A percentile compares a stretch with the other conserved stretches of the same genome.
Conservation (phyloP, 1,140 invertebrate species). For the Drosophila arizonae region DNA sequence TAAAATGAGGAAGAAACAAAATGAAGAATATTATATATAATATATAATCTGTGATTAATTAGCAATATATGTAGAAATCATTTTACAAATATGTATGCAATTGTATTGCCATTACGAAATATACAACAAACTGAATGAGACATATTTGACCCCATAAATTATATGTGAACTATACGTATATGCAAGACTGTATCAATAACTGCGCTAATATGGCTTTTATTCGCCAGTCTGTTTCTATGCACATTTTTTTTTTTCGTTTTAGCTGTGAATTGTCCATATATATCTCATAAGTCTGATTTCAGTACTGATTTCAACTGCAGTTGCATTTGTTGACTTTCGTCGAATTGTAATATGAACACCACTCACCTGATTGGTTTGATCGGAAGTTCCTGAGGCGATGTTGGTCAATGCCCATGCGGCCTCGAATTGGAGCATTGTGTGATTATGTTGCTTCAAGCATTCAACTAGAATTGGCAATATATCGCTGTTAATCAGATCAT, state of each 20-base stretch:
- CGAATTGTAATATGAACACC: background rate
- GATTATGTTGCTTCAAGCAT: constrained; percentile 93
- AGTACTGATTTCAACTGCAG: too few relatives aligned
- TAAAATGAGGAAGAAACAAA: background rate
- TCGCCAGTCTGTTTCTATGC: background rate
- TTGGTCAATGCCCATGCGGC: constrained; percentile 99
- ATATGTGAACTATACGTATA: too few relatives aligned
- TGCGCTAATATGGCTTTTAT: background rate
- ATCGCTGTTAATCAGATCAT: constrained; percentile 95
- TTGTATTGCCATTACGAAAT: background rate
- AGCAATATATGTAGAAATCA: constrained; percentile 2
- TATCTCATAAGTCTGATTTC: too few relatives aligned
- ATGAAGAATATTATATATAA: background rate
- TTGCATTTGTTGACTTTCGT: background rate
- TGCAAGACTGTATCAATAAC: background rate
- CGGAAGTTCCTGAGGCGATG: constrained; percentile 98
- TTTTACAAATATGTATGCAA: background rate
- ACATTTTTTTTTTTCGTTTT: background rate
- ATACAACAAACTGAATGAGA: background rate
- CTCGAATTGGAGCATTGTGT: constrained; percentile 98
- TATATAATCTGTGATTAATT: background rate
- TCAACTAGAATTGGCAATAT: constrained; percentile 96
- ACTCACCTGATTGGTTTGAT: constrained; percentile 91
- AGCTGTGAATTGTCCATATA: too few relatives aligned
- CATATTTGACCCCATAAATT: background rate